These are phyloP conservation scores for Solea solea DNA, from an alignment of 2,113 vertebrate genomes.

Conservation along the genomic window DNA sequence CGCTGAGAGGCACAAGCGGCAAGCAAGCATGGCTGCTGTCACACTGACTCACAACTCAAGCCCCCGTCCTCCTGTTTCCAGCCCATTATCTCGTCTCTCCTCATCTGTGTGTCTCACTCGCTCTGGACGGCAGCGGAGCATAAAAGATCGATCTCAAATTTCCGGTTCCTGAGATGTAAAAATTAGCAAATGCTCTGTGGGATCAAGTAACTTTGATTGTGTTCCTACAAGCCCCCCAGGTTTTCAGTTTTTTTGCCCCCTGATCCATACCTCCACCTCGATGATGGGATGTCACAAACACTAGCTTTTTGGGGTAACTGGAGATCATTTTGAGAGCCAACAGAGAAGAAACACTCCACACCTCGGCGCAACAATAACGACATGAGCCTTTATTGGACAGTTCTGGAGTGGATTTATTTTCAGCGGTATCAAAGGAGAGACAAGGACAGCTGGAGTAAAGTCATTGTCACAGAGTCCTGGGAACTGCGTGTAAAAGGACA, in stretches of 20 bases:
- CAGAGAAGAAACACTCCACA: neutral
- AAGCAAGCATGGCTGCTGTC: conserved; percentile 49
- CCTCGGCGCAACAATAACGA: conserved; percentile 41
- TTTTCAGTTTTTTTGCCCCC: conserved; percentile 4
- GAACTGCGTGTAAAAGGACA: conserved; percentile 71
- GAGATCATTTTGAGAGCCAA: conserved; percentile 64
- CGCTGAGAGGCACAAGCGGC: conserved; percentile 39
- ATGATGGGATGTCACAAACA: conserved; percentile 60
- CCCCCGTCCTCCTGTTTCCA: conserved; percentile 17
- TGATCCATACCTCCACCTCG: conserved; percentile 13
- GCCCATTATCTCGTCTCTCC: conserved; percentile 35
- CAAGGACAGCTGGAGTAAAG: conserved; percentile 68
- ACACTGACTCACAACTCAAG: conserved; percentile 43
- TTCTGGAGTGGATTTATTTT: conserved; percentile 63
- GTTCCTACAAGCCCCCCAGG: conserved; percentile 49
- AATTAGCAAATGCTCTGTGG: conserved; percentile 60
- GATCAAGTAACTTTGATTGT: conserved; percentile 64
- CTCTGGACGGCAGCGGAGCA: conserved; percentile 31
- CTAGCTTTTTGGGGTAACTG: conserved; percentile 65
- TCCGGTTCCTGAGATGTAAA: conserved; percentile 68
- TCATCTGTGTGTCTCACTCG: conserved; percentile 39
- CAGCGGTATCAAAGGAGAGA: conserved; percentile 59
- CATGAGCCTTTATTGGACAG: conserved; percentile 44
- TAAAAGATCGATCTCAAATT: conserved; percentile 71
- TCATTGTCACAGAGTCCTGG: conserved; percentile 71